Base-by-base conservation (phyloP, 2,113 vertebrate species). In the Sylvia atricapilla region DNA sequence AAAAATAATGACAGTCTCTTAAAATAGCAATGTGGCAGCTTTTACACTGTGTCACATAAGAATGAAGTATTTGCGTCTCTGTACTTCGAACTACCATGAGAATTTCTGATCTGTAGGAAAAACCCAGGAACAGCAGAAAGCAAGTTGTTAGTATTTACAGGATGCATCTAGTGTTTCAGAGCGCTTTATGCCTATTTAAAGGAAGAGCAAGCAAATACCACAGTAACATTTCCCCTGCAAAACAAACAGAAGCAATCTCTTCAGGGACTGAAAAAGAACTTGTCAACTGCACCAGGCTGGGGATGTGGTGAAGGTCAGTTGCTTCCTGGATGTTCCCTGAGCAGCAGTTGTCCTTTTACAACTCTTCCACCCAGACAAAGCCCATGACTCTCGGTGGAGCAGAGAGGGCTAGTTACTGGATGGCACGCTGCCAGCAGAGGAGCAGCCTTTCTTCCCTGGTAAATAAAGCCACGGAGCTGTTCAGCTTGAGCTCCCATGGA, bases 221-320 rank as follows among this genome's bases (percentile, higher is more conserved):
- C 92, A 87, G 84, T 97, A 96, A 87, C 94, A 96, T 97, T 97
- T 97, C 94, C 73, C 33, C 37, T 90, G 66, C 93, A 95, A 94
- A 94, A 74, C 87, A 96, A 94, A 92, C 69, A 90, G 79, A 90
- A 92, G 53, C n/a, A 43, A 3, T 81, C 55, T 97, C 94, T 91
- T 95, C 44, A 75, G 80, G 80, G 92, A 92, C 78, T 49, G 37
- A 30, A 50, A 93, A 94, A 87, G 87, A 90, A 85, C 88, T 95
- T 95, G 92, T 93, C 91, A 94, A 7, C 49, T 72, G 78, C 77
- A 62, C 27, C 80, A 52, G 87, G 63, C 44, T 90, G 82, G 94
- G 94, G 66, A 79, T 47, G 9, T 0, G 24, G 66, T 96, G 91
- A 97, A 96, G 88, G 94, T 94, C 95, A 94, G 56, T 64, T 87